Conservation (phyloP, 1,140 invertebrate species). For the Cotesia vestalis region DNA sequence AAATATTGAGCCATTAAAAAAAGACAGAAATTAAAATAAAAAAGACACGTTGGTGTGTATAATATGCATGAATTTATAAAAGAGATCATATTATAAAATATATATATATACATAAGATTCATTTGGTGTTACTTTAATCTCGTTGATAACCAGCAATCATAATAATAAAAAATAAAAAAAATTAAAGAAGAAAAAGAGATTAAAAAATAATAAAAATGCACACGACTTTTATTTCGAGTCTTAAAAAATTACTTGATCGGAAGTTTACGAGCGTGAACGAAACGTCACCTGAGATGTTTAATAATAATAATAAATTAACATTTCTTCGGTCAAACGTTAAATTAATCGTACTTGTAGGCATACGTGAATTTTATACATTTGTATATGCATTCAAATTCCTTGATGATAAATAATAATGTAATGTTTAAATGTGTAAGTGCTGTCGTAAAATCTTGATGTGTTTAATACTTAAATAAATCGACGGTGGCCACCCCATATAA, state of each 20-base stretch:
- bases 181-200: too few species aligned
- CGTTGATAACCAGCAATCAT: slow-evolving; percentile 38
- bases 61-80: slow-evolving; percentile 2
- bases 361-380: neutral
- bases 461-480: too few species aligned
- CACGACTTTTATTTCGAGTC: neutral
- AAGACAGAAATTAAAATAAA: slow-evolving; percentile 5
- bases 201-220: neutral
- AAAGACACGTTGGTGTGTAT: neutral
- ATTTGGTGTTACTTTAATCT: slow-evolving; percentile 41
- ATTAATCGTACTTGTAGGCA: slow-evolving; percentile 1
- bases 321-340: slow-evolving; percentile 10
- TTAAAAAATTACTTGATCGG: neutral
- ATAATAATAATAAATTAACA: neutral
- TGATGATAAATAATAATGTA: too few species aligned
- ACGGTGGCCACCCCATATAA: too few species aligned
- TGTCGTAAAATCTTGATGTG: too few species aligned
- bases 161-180: neutral
- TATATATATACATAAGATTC: slow-evolving; percentile 29
- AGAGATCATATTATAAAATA: neutral
- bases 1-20: slow-evolving; percentile 14
- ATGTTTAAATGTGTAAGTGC: too few species aligned
- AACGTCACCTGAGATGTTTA: neutral
- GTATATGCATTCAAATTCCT: neutral
- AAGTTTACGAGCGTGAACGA: slow-evolving; percentile 18